Percentiles rank a stretch among this genome's conserved stretches.
phyloP scores from a whole-genome alignment of 1,140 invertebrate genomes.

The Ctenoplectra terminalis region DNA sequence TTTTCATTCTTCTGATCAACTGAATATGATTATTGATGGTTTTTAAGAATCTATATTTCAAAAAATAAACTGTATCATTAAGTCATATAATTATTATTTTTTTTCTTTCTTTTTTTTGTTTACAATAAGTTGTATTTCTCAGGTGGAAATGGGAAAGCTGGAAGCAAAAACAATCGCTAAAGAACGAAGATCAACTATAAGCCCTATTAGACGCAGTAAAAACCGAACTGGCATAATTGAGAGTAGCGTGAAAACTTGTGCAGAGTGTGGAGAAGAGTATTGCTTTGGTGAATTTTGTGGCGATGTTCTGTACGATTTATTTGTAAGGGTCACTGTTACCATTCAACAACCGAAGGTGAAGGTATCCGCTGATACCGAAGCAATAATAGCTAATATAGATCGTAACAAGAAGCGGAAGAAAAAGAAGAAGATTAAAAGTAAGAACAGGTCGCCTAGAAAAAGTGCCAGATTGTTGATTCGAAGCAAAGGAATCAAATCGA shows the following conservation, averaged over 20 bases:
- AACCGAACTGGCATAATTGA: constrained; percentile 91
- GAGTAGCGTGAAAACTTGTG: constrained; percentile 88
- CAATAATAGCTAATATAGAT: constrained; percentile 76
- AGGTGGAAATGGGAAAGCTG: constrained; percentile 92
- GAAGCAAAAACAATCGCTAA: constrained; percentile 87
- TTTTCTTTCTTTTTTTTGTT: neutral
- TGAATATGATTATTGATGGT: neutral
- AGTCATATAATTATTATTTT: neutral
- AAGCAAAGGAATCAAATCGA: constrained; percentile 55
- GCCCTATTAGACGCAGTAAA: constrained; percentile 88
- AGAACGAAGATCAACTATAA: constrained; percentile 86
- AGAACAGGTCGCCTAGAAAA: constrained; percentile 59
- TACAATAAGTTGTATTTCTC: neutral
- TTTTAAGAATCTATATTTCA: neutral
- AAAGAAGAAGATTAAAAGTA: constrained; percentile 64
- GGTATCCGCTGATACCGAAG: constrained; percentile 76
- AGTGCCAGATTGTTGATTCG: constrained; percentile 60
- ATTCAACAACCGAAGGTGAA: constrained; percentile 69
- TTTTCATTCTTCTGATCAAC: neutral
- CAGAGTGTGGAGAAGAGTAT: constrained; percentile 93
- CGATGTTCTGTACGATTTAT: constrained; percentile 83
- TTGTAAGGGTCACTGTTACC: constrained; percentile 69
- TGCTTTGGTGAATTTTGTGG: constrained; percentile 87
- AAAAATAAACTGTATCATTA: neutral
- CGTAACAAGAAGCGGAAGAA: constrained; percentile 62